These are phyloP conservation scores for Epinotia ramella DNA, from an alignment of 2,888 invertebrate species.

Conservation along the genomic window DNA sequence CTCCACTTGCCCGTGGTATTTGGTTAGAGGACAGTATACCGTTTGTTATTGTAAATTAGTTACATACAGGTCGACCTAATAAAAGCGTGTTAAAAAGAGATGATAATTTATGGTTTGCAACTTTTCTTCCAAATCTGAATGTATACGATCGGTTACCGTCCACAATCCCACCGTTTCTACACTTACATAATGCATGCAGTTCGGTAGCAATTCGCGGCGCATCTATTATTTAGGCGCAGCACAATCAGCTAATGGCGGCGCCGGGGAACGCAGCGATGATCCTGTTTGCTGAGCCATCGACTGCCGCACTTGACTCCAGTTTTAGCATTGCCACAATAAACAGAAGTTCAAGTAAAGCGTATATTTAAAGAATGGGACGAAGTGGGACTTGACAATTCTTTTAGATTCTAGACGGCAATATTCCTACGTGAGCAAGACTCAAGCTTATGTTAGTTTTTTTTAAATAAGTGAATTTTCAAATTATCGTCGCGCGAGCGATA, in stretches of 20 bases:
- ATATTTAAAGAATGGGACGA: not conserved
- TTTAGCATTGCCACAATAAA: constrained; percentile 36
- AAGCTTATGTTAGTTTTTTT: no score
- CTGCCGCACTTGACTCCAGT: constrained; percentile 44
- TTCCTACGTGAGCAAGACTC: no score
- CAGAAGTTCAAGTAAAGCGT: constrained; percentile 7
- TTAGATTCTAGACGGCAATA: not conserved
- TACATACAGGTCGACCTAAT: no score
- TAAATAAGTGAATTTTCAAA: no score
- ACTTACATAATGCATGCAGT: constrained; percentile 26
- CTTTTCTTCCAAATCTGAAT: not conserved
- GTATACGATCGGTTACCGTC: not conserved
- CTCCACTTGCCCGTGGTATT: no score
- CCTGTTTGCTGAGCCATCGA: constrained; percentile 71
- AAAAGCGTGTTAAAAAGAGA: no score
- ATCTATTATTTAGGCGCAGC: constrained; percentile 41
- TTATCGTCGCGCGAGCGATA: no score
- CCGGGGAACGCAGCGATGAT: constrained; percentile 52
- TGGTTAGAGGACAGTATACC: no score
- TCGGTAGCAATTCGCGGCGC: constrained; percentile 12
- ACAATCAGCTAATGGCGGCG: constrained; percentile 71
- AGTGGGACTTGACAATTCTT: not conserved
- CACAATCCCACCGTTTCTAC: not conserved
- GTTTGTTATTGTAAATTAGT: no score
- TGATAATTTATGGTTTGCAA: no score